phyloP scores from a whole-genome alignment of 2,797 vertebrate species.

The Lemur catta region DNA sequence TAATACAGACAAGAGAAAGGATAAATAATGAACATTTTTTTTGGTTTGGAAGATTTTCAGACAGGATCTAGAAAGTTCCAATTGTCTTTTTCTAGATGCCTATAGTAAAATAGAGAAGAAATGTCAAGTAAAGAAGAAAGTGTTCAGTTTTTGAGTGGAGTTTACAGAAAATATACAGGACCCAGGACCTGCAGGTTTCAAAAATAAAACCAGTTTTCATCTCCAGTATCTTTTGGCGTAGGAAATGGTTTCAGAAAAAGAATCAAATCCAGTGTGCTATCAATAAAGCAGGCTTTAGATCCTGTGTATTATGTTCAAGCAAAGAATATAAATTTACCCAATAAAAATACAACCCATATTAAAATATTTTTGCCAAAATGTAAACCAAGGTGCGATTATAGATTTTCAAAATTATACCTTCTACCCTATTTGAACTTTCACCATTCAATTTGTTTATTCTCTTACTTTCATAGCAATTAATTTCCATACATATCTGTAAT shows the following conservation, averaged over 20 bases:
- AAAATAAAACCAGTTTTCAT: constrained; percentile 34
- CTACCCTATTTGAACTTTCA: not conserved
- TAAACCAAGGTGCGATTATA: not conserved
- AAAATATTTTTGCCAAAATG: not conserved
- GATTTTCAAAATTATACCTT: not conserved
- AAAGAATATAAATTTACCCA: not conserved
- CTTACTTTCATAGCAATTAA: not conserved
- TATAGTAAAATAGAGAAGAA: constrained; percentile 17
- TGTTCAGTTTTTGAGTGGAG: not conserved
- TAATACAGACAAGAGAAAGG: not conserved
- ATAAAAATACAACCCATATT: not conserved
- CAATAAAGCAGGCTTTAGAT: not conserved
- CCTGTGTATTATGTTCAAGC: not conserved
- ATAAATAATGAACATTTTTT: not conserved
- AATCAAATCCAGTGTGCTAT: not conserved
- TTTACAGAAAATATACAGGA: not conserved
- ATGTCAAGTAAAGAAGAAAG: not conserved
- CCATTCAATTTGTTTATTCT: not conserved
- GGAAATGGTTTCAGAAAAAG: not conserved
- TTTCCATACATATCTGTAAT: not conserved
- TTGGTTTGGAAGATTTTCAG: not conserved
- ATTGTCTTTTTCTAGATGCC: not conserved
- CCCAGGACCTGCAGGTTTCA: not conserved
- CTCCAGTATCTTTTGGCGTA: not conserved
- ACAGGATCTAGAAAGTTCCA: not conserved